phyloP scores from a whole-genome alignment of 2,797 vertebrate species.

The Furcifer pardalis region DNA sequence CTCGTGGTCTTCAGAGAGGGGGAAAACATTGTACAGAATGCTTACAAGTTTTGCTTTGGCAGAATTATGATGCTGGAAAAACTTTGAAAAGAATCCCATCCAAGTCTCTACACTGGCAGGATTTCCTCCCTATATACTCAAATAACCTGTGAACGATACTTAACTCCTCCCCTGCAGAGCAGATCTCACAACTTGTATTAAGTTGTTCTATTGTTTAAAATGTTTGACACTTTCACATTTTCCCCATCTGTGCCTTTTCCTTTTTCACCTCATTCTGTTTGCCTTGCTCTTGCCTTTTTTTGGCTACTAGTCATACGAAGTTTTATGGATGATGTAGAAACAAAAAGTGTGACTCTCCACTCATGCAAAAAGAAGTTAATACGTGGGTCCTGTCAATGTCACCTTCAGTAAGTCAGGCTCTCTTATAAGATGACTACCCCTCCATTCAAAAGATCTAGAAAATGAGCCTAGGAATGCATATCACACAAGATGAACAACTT shows the following conservation, averaged over 20 bases:
- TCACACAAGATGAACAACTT: slow-evolving; percentile 29
- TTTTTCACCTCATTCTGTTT: not conserved
- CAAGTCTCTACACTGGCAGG: not conserved
- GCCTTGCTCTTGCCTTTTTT: slow-evolving; percentile 11
- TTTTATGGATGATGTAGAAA: not conserved
- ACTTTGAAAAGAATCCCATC: slow-evolving; percentile 5
- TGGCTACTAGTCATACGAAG: slow-evolving; percentile 2
- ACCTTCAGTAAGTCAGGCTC: not conserved
- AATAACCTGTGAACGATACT: slow-evolving; percentile 4
- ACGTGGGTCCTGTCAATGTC: not conserved
- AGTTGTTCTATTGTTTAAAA: slow-evolving; percentile 17
- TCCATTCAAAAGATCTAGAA: not conserved
- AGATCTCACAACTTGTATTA: slow-evolving; percentile 8
- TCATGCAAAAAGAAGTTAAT: not conserved
- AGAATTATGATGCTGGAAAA: not conserved
- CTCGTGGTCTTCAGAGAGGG: not conserved
- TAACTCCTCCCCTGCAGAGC: not conserved
- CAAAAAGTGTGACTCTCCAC: not conserved
- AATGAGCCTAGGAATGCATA: slow-evolving; percentile 1
- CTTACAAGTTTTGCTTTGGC: not conserved
- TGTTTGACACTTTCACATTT: not conserved
- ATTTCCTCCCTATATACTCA: not conserved
- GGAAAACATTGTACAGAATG: not conserved
- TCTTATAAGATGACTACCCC: not conserved
- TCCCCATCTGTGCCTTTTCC: not conserved